These are phyloP conservation scores for Ladona fulva DNA, from an alignment of 1,140 invertebrate genomes.

Conservation along the genomic window DNA sequence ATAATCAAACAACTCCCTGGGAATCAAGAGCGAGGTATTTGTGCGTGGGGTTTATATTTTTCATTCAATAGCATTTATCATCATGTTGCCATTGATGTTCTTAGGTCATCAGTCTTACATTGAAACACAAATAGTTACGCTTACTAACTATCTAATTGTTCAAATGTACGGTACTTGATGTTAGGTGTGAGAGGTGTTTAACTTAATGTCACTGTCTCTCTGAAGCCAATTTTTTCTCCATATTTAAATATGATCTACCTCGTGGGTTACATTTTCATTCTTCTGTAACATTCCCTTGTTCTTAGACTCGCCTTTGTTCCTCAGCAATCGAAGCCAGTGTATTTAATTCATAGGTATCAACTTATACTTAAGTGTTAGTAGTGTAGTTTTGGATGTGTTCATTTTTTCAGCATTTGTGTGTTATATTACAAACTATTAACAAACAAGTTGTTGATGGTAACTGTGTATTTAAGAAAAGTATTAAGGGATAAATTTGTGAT, in stretches of 20 bases:
- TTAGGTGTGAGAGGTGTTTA: background rate
- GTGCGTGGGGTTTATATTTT: too few relatives aligned
- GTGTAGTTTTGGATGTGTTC: background rate
- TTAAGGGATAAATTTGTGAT: too few relatives aligned
- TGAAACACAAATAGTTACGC: too few relatives aligned
- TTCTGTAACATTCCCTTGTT: background rate
- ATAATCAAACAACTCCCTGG: too few relatives aligned
- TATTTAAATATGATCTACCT: background rate
- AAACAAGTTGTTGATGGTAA: too few relatives aligned
- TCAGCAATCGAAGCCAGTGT: background rate
- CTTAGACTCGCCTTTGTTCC: background rate
- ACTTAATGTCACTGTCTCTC: background rate
- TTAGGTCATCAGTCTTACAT: too few relatives aligned
- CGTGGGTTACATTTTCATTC: background rate
- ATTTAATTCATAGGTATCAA: background rate
- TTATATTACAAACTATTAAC: background rate
- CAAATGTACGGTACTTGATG: too few relatives aligned
- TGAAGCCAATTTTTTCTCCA: background rate
- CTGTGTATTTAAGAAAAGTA: too few relatives aligned
- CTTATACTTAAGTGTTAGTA: background rate
- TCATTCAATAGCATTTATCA: too few relatives aligned
- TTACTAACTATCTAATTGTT: too few relatives aligned
- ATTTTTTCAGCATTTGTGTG: background rate
- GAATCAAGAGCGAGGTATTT: too few relatives aligned
- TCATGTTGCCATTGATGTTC: too few relatives aligned